These are phyloP conservation scores for Diloba caeruleocephala DNA, from an alignment of 2,888 invertebrate genomes.

Conservation along the genomic window DNA sequence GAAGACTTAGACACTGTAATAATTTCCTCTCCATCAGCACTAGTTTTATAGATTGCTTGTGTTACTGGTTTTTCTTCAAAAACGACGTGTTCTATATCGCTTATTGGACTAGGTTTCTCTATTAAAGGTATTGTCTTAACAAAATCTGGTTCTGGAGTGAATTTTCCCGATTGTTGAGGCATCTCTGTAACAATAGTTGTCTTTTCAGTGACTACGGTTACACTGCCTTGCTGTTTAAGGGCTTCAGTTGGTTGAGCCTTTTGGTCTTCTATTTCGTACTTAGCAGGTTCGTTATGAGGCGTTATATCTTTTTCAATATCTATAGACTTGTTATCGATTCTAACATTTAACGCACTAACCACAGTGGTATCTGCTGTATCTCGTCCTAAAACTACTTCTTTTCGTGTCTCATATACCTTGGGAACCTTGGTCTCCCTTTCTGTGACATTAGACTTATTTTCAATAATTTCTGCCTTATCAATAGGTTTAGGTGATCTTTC, in stretches of 20 bases:
- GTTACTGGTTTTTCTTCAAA: constrained; percentile 58
- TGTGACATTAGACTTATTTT: constrained; percentile 23
- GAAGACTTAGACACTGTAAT: constrained; percentile 67
- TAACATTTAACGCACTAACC: constrained; percentile 24
- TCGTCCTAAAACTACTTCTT: constrained; percentile 29
- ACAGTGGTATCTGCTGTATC: constrained; percentile 13
- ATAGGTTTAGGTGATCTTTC: constrained; percentile 10
- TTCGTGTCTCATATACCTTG: constrained; percentile 19
- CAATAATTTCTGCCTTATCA: constrained; percentile 17
- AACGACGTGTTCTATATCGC: constrained; percentile 53
- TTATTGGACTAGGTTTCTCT: constrained; percentile 36
- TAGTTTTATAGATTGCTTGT: constrained; percentile 62
- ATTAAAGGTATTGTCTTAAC: constrained; percentile 21
- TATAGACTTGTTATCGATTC: constrained; percentile 46
- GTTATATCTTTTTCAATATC: constrained; percentile 34
- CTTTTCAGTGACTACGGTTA: constrained; percentile 16
- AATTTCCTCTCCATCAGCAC: constrained; percentile 64
- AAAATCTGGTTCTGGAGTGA: constrained; percentile 9
- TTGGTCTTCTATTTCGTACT: constrained; percentile 11
- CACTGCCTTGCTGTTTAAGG: constrained; percentile 2
- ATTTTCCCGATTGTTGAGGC: constrained; percentile 19
- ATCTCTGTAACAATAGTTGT: constrained; percentile 15
- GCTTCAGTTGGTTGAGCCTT: constrained; percentile 14
- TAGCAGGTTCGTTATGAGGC: constrained; percentile 1
- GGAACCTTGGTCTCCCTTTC: constrained; percentile 26